Conservation (phyloP, 2,888 invertebrate genomes). For the Smittia aterrima region DNA sequence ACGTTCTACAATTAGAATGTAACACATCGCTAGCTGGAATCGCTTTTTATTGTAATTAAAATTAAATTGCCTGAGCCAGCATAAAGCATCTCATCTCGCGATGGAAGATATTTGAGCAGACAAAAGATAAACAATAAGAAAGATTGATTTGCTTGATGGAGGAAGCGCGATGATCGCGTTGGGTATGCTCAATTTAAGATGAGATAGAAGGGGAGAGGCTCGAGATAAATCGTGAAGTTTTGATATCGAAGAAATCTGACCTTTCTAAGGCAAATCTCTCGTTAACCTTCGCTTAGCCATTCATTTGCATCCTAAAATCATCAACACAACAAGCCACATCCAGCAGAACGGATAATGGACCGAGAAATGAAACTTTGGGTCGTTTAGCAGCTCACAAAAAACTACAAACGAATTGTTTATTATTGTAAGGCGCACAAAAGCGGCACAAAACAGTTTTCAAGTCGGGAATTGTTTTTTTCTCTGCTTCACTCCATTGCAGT, state of each 20-base stretch:
- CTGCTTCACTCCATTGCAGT: background rate
- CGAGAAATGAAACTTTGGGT: background rate
- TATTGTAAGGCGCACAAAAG: slow-evolving; percentile 35
- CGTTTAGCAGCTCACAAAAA: slow-evolving; percentile 8
- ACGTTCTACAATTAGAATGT: background rate
- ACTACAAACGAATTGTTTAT: slow-evolving; percentile 38
- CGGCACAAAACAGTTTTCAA: background rate
- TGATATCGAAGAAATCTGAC: too few species aligned
- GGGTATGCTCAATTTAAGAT: too few species aligned
- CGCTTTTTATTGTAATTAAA: background rate
- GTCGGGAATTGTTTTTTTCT: background rate
- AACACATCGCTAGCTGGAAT: background rate
- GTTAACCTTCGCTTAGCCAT: too few species aligned
- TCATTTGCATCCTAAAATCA: too few species aligned
- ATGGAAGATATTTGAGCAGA: background rate
- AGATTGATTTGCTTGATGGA: background rate
- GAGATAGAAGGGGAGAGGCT: too few species aligned
- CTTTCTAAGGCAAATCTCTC: too few species aligned
- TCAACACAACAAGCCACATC: too few species aligned
- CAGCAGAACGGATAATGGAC: background rate
- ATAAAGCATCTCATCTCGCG: background rate
- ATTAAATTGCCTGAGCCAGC: background rate
- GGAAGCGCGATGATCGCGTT: too few species aligned
- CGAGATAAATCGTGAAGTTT: too few species aligned
- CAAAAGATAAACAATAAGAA: background rate